Evolutionary conservation across 2,113 vertebrate genomes (phyloP).

Genomic region (Micronycteris hirsuta): DNA sequence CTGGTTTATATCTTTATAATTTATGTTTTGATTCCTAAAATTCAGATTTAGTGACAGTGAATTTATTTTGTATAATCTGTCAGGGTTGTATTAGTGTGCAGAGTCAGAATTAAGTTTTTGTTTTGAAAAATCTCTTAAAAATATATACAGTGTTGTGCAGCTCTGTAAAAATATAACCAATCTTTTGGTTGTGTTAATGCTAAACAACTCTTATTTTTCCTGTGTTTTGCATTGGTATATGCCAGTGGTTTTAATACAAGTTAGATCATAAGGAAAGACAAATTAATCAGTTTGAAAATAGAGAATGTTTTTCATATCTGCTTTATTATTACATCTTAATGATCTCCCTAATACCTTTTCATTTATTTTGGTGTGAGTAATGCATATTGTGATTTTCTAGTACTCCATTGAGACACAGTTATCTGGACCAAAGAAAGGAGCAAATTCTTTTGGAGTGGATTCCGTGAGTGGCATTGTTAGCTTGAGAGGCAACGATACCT

Average conservation of each 20-base stretch:
- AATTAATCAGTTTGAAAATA: background rate
- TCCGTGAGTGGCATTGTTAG: slow-evolving; percentile 51
- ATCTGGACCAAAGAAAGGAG: slow-evolving; percentile 49
- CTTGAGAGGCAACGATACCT: slow-evolving; percentile 22
- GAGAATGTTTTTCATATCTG: background rate
- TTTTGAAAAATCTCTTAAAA: background rate
- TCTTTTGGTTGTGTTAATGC: background rate
- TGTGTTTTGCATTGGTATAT: background rate
- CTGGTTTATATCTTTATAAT: background rate
- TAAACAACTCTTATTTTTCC: background rate
- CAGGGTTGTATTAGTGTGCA: background rate
- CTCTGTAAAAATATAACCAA: background rate
- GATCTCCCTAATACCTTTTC: background rate
- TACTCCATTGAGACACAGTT: slow-evolving; percentile 42
- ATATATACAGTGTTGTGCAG: background rate
- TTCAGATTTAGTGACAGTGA: background rate
- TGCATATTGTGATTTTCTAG: slow-evolving; percentile 28
- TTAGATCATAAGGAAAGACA: background rate
- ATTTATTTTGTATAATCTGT: background rate
- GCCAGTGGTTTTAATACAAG: background rate
- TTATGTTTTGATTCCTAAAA: background rate
- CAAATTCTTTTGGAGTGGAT: slow-evolving; percentile 55
- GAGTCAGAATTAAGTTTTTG: background rate
- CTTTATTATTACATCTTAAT: background rate
- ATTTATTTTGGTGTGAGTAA: background rate